Base-by-base conservation (phyloP, 92 coral and sea anemone species). In the Epizoanthus ramosus region DNA sequence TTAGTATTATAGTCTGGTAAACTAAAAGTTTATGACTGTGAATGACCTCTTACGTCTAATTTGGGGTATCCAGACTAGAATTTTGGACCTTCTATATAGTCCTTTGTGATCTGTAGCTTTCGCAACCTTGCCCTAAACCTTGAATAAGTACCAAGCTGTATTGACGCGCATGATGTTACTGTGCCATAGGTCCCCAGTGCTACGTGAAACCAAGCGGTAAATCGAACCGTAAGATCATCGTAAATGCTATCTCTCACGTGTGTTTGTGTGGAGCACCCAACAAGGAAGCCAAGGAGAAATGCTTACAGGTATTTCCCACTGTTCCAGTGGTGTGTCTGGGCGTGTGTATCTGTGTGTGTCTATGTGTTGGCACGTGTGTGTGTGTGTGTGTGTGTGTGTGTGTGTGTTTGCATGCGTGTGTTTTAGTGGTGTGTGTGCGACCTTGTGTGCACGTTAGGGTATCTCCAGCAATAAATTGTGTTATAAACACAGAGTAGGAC, bases 121-220 rank as follows among this genome's bases (percentile, higher is more conserved):
- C 54, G 3, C 54, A 10, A 13, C 13, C 14, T 50, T 50, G 14
- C 54, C 54, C 15, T 50, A 10, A 2, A 10, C 54, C 43, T 37
- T 37, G 43, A 37, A 37, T 5, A 37, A 37, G 43, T 37, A 37
- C 1, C 31, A 37, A 37, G 43, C 4, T 37, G 6, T 3, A 3
- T 37, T 37, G 43, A 37, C 43, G 43, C 31, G 1, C 31, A 37
- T 37, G 12, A 50, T 50, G 10, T 12, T 9, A 50, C 54, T 50
- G 8, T 12, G 15, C 50, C 71, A 19, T 69, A 95, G 98, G 98
- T 37, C 98, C 97, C 3, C 98, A 92, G 81, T 92, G 96, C 68
- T 94, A 94, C 72, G 95, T 94, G 39, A 93, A 94, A 41, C 98
- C 98, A 64, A 95, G 98, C 71, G 98, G 98, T 8, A 95, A 95